Evolutionary conservation across 2,113 vertebrate species (phyloP), one percentile per base, ranked within the genome.

Genomic region (Myiozetetes cayanensis): DNA sequence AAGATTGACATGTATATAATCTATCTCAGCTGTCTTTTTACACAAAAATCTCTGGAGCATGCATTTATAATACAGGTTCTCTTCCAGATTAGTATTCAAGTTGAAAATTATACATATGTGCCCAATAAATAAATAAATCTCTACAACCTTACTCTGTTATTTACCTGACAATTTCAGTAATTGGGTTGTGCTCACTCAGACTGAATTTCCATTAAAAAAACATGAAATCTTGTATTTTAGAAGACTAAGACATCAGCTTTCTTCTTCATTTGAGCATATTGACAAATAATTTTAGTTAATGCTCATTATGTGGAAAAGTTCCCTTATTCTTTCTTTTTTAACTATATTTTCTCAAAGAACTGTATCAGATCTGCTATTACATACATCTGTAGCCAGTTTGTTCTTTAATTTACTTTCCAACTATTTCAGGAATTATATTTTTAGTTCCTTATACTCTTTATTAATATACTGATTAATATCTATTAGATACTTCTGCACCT

Each of bases 161-260:
- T 94, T 95, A 90, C 78, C 67, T 94, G 90, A 94, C 82, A 94
- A 88, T 95, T 92, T 43, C 27, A 92, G 46, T 92, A 88, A 93
- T 50, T 79, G 49, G 5, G 37, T 90, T 90, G 67, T 88, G 53
- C 66, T 92, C 55, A 2, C 50, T 74, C 77, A 53, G 12, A 43
- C 55, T 47, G 79, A 80, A 90, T 92, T 85, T 31, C 62, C 43
- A 88, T 85, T 92, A 80, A 96, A 83, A 44, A 82, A 28, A 55
- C 56, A 65, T 44, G 5, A 83, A 87, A 66, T 65, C 41, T 80
- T 93, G 85, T 85, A 70, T 92, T 75, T 63, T 50, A 55, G 37
- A 0, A 4, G 41, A 88, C 71, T 47, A 95, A 83, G 41, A 85
- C 20, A 37, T 73, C 80, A 85, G 30, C 19, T n/a, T 85, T 50